phyloP scores from a whole-genome alignment of 2,797 vertebrate genomes.

The Mus spretus region DNA sequence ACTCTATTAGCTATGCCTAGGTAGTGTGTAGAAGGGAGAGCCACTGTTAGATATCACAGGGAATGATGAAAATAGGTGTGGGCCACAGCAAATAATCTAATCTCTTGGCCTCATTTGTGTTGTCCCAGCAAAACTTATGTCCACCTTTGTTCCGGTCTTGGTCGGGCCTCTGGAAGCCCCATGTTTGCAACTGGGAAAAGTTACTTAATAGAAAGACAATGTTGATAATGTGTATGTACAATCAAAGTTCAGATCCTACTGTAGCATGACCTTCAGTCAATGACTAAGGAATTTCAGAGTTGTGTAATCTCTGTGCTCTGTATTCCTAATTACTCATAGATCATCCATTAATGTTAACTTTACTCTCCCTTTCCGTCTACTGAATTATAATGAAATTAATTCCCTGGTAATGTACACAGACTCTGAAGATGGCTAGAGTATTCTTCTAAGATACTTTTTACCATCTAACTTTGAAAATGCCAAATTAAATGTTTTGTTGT shows the following conservation, averaged over 20 bases:
- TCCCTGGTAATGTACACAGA: neutral
- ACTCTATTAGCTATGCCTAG: neutral
- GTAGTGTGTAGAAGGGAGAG: neutral
- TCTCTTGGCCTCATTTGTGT: neutral
- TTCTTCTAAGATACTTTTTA: neutral
- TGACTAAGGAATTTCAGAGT: neutral
- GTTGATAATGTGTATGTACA: neutral
- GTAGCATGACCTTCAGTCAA: neutral
- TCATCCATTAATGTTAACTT: neutral
- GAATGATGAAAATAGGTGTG: neutral
- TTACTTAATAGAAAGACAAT: neutral
- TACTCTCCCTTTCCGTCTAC: neutral
- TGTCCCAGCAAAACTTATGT: neutral
- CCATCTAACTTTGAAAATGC: neutral
- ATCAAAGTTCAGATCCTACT: neutral
- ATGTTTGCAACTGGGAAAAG: neutral
- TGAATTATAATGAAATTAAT: neutral
- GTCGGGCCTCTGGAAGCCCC: neutral
- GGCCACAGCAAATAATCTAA: accelerated
- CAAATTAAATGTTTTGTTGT: neutral
- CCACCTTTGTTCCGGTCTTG: neutral
- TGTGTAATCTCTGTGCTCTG: neutral
- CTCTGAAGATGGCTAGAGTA: neutral
- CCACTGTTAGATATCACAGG: neutral
- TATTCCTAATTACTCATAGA: neutral